Conservation (phyloP, 2,888 invertebrate species). For the Eristalinus sepulchralis region DNA sequence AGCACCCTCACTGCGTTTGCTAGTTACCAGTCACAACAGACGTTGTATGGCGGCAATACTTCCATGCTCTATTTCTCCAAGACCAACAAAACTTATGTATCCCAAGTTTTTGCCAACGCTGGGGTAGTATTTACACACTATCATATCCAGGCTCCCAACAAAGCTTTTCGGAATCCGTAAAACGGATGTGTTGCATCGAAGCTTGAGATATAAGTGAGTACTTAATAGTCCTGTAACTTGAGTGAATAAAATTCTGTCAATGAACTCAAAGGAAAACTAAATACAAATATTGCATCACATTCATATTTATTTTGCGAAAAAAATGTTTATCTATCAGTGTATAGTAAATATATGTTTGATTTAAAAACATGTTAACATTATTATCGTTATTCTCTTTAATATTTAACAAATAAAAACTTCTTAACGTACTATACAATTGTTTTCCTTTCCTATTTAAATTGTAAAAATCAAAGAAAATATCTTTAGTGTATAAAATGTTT, state of each 20-base stretch:
- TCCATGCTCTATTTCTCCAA: too few relatives aligned
- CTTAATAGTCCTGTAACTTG: too few relatives aligned
- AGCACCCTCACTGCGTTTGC: too few relatives aligned
- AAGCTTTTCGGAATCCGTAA: too few relatives aligned
- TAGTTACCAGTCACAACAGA: too few relatives aligned
- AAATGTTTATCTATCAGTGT: constrained; percentile 33
- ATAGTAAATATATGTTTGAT: constrained; percentile 38
- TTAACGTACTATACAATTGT: constrained; percentile 29
- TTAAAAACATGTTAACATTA: constrained; percentile 51
- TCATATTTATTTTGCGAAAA: constrained; percentile 46
- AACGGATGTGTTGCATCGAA: too few relatives aligned
- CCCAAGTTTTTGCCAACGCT: too few relatives aligned
- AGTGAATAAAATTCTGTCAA: neutral
- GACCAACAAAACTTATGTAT: too few relatives aligned
- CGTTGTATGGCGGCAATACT: too few relatives aligned
- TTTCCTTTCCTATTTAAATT: constrained; percentile 32
- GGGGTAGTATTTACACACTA: too few relatives aligned
- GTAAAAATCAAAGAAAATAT: constrained; percentile 64
- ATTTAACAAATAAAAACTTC: constrained; percentile 24
- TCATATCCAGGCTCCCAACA: too few relatives aligned
- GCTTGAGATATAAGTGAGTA: too few relatives aligned
- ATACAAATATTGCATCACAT: constrained; percentile 37
- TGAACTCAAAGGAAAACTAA: neutral
- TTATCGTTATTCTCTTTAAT: constrained; percentile 19
- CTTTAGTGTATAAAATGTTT: constrained; percentile 21